Percentiles rank a stretch among this genome's conserved stretches.
Evolutionary conservation across 2,797 vertebrate species (phyloP).

Genomic region (Triplophysa bombifrons): DNA sequence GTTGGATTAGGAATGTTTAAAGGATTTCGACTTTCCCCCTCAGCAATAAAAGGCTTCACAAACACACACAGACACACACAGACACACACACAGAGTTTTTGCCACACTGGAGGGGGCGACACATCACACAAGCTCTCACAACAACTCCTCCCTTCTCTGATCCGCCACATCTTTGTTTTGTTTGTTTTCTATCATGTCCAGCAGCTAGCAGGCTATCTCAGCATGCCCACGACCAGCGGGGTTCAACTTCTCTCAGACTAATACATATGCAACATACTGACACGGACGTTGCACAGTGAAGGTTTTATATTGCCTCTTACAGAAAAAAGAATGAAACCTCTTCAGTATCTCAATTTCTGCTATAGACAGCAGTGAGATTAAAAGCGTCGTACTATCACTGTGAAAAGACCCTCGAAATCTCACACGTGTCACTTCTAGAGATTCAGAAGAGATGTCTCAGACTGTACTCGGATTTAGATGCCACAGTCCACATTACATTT

Average conservation of each 20-base stretch:
- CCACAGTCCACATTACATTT: no score
- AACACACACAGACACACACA: neutral
- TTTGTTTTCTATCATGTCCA: conserved; percentile 50
- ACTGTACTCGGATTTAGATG: no score
- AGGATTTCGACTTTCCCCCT: conserved; percentile 37
- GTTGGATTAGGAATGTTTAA: conserved; percentile 38
- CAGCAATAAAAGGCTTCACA: conserved; percentile 18
- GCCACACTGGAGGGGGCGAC: conserved; percentile 22
- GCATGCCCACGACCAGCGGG: conserved; percentile 26
- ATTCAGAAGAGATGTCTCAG: no score
- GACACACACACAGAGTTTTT: conserved; percentile 15
- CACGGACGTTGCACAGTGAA: neutral
- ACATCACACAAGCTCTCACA: conserved; percentile 49
- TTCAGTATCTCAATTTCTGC: neutral
- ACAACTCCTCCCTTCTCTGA: conserved; percentile 47
- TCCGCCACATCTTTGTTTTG: conserved; percentile 28
- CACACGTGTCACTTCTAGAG: neutral
- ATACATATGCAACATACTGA: conserved; percentile 16
- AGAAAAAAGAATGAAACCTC: neutral
- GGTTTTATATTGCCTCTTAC: neutral
- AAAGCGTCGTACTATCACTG: neutral
- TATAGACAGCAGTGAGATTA: neutral
- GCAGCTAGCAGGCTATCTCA: conserved; percentile 46
- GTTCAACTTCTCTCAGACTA: conserved; percentile 1
- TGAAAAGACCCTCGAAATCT: neutral